These are phyloP conservation scores for Drosophila chauvacae DNA, from an alignment of 1,140 invertebrate genomes.

Conservation along the genomic window DNA sequence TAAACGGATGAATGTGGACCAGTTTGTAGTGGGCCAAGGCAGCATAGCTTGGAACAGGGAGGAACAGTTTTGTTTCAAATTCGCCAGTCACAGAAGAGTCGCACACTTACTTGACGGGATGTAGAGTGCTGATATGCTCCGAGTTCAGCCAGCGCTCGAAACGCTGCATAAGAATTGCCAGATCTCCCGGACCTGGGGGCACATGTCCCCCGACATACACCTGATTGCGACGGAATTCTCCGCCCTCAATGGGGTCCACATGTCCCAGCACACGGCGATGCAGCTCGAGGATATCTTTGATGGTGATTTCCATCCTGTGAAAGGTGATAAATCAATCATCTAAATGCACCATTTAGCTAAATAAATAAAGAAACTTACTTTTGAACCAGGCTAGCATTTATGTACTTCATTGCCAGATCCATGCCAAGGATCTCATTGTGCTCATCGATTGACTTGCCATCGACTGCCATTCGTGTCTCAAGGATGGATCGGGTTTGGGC, in stretches of 20 bases:
- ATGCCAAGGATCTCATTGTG: constrained; percentile 98
- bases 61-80: not conserved
- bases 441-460: constrained; percentile 97
- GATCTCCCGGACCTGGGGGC: constrained; percentile 92
- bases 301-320: constrained; percentile 88
- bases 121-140: constrained; percentile 91
- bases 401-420: constrained; percentile 97
- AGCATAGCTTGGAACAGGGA: constrained; percentile 87
- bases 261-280: constrained; percentile 96
- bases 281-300: constrained; percentile 96
- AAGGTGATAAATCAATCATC: not conserved
- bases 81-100: not conserved
- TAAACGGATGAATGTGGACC: constrained; percentile 97
- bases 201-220: constrained; percentile 97
- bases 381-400: constrained; percentile 95
- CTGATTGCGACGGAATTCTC: constrained; percentile 91
- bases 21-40: constrained; percentile 98
- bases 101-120: constrained; percentile 91
- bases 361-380: constrained; percentile 77
- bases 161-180: constrained; percentile 93
- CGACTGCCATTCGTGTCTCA: constrained; percentile 96
- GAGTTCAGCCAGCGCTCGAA: constrained; percentile 96
- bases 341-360: not conserved
- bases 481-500: constrained; percentile 96
- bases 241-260: constrained; percentile 95